Evolutionary conservation across 1,140 invertebrate species (phyloP).

Genomic region (Bombus breviceps): DNA sequence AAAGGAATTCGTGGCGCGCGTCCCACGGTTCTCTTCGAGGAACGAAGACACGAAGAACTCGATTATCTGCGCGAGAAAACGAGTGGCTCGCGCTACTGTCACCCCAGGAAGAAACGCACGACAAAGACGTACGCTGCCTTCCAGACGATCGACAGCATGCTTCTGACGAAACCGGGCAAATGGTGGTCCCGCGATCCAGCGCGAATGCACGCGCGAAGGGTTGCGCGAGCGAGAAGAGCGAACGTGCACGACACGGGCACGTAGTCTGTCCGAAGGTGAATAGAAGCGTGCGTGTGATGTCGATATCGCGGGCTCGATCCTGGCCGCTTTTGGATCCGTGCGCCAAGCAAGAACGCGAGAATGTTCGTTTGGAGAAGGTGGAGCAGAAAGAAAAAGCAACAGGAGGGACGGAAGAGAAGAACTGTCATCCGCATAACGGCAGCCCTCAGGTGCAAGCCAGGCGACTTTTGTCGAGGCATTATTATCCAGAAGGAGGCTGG

Average conservation of each 20-base stretch:
- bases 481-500: slow-evolving; percentile 92
- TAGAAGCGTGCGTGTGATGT: slow-evolving; percentile 60
- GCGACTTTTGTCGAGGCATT: slow-evolving; percentile 83
- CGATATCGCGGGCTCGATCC: slow-evolving; percentile 72
- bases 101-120: slow-evolving; percentile 41
- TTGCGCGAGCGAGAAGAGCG: slow-evolving; percentile 3
- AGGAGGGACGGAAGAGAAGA: not conserved
- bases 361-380: slow-evolving; percentile 6
- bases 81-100: slow-evolving; percentile 1
- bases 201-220: slow-evolving; percentile 18
- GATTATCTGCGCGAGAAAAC: not conserved
- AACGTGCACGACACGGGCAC: slow-evolving; percentile 57
- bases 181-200: not conserved
- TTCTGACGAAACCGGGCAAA: not conserved
- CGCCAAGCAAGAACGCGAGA: not conserved
- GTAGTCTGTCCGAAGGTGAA: slow-evolving; percentile 36
- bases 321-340: slow-evolving; percentile 69
- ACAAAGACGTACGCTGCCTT: slow-evolving; percentile 39
- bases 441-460: slow-evolving; percentile 65
- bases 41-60: not conserved
- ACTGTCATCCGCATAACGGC: not conserved
- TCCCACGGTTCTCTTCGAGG: not conserved
- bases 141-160: slow-evolving; percentile 53
- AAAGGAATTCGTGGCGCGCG: not conserved
- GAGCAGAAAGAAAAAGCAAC: not conserved